Evolutionary conservation across 2,888 invertebrate genomes (phyloP), one percentile per base, ranked within the genome.

Genomic region (Brenthis ino): DNA sequence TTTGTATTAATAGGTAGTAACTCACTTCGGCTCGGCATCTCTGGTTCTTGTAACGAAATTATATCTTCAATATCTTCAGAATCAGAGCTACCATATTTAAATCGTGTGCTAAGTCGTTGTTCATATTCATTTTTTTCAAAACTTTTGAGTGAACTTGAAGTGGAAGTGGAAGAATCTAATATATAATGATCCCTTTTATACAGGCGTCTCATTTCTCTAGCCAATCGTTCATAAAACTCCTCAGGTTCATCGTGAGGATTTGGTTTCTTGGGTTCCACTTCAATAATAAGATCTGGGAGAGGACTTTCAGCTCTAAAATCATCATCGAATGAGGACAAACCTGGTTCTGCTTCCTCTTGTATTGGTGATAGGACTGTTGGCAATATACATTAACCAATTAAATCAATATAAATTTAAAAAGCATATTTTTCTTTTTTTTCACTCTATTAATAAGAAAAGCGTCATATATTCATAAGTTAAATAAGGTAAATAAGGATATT

Each of bases 211-310:
- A 72, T 72, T 70, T 72, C 58, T 57, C 57, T 68, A 12, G 58
- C 64, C 63, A 70, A 60, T 16, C 51, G 28, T 13, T 53, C 24
- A 53, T 72, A 72, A 57, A 66, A 60, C 24, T 70, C 72, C 20
- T 70, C 68, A 28, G 65, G 14, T 56, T 72, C 72, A 43, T 70
- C 68, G 33, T 60, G 54, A 4, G 24, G 54, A 3, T 24, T 28
- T 4, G n/a, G 58, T 48, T 60, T 65, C n/a, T 48, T 64, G 8
- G 57, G 64, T 6, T 68, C 64, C n/a, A 53, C 48, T 54, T 72
- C 72, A 53, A 72, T 68, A 20, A 70, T 64, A 2, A 72, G 43
- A 13, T 70, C 68, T 24, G 72, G 72, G 8, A 72, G 56, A 6
- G 72, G 72, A 33, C 70, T 70, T 12, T 65, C 56, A 20, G 65